Base-by-base conservation (phyloP, 92 coral and sea anemone genomes). In the Phenganax marumi region DNA sequence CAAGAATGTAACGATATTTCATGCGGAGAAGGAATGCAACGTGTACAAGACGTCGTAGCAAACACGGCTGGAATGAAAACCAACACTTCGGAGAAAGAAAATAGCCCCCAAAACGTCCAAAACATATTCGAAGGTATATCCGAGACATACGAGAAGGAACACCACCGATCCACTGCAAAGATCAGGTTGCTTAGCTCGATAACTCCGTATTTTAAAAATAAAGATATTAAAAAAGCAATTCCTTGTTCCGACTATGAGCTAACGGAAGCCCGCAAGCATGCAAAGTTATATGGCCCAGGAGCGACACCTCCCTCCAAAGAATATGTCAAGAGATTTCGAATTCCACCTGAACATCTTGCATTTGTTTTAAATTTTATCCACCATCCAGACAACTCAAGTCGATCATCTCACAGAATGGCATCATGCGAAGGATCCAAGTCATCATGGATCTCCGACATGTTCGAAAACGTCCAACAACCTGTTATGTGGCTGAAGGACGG, bases 221-320 rank as follows among this genome's bases (percentile, higher is more conserved):
- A 86, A 52, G 89, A 86, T 21, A 18, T 86, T 13, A 58, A 85
- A 52, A 71, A 73, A 13, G 77, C 56, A 10, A 80, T 86, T 26
- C 81, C 56, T 18, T 85, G 89, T 43, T 48, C 76, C 63, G 8
- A 56, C 16, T 80, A 86, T 63, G 85, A 80, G 73, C 48, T 86
- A 19, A 86, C 89, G 17, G 84, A 86, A 80, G 89, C 89, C 61
- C 77, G 84, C 24, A 77, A 74, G 54, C 76, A 84, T 39, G 52
- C 81, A 57, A 46, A 64, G 54, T 14, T 76, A 43, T 72, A 74
- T 75, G 87, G 82, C n/a, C 62, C 83, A n/a, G 62, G 85, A 60
- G 82, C 54, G 39, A 62, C 85, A 69, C 86, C 70, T 21, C 61
- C 25, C 73, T 54, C 86, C 49, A 17, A 17, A 52, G 57, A 58